Conservation (phyloP, 2,888 invertebrate genomes). For the Thysanoteuthis rhombus region DNA sequence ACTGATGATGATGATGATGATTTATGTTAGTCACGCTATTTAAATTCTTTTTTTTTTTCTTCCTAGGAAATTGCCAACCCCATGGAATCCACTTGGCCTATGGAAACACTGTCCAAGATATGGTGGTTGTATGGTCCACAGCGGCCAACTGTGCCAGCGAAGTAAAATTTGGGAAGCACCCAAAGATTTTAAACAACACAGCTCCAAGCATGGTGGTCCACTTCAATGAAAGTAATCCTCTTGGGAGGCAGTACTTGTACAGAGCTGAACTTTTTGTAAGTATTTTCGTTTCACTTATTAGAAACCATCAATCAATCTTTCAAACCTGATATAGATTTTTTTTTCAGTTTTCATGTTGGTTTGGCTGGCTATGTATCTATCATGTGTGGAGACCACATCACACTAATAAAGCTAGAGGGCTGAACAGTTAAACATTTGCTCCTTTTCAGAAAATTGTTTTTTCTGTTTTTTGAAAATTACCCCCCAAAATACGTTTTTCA, state of each 20-base stretch:
- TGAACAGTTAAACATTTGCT: too few relatives aligned
- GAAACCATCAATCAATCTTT: background rate
- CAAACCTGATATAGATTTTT: background rate
- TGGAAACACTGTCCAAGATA: slow-evolving; percentile 43
- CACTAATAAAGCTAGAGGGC: too few relatives aligned
- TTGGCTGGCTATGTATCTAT: too few relatives aligned
- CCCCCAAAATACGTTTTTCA: too few relatives aligned
- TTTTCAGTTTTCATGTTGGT: background rate
- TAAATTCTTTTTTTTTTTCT: background rate
- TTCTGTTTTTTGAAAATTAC: too few relatives aligned
- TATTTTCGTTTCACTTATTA: background rate
- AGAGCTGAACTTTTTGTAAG: slow-evolving; percentile 22
- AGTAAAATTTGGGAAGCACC: slow-evolving; percentile 41
- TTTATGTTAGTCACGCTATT: too few relatives aligned
- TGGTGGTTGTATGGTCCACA: slow-evolving; percentile 56
- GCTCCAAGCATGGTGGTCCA: slow-evolving; percentile 29
- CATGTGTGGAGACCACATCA: too few relatives aligned
- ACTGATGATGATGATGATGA: too few relatives aligned
- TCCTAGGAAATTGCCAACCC: slow-evolving; percentile 43
- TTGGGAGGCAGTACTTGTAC: slow-evolving; percentile 21
- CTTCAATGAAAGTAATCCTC: slow-evolving; percentile 34
- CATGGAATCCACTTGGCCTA: slow-evolving; percentile 54
- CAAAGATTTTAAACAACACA: slow-evolving; percentile 33
- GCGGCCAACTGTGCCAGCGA: slow-evolving; percentile 39
- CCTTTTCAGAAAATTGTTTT: too few relatives aligned